Evolutionary conservation across 2,888 invertebrate species (phyloP).

Genomic region (Acleris literana): DNA sequence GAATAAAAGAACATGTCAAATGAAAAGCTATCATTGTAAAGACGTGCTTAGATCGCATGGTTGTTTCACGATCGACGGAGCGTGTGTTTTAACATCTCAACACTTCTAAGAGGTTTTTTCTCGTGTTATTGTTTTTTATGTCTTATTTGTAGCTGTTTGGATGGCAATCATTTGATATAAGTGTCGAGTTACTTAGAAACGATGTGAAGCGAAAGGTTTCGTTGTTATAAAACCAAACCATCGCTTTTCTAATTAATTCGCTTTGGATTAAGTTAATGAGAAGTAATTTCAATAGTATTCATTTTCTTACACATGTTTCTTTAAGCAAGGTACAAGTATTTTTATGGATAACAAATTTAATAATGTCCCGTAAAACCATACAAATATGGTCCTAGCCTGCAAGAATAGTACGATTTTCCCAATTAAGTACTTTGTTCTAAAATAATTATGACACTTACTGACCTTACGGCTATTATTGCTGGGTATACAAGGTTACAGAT

Average conservation of each 20-base stretch:
- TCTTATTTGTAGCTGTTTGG: constrained; percentile 30
- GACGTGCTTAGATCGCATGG: constrained; percentile 18
- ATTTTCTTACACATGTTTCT: too few relatives aligned
- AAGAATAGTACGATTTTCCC: too few relatives aligned
- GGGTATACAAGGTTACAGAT: too few relatives aligned
- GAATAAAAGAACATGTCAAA: constrained; percentile 36
- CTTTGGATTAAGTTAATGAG: too few relatives aligned
- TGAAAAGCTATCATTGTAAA: neutral
- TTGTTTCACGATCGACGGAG: constrained; percentile 56
- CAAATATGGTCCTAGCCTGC: too few relatives aligned
- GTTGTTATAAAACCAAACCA: neutral
- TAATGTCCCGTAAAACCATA: too few relatives aligned
- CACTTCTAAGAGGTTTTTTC: constrained; percentile 60
- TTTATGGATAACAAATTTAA: too few relatives aligned
- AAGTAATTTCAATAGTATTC: too few relatives aligned
- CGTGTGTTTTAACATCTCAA: constrained; percentile 68
- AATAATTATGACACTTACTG: too few relatives aligned
- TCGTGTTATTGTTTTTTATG: constrained; percentile 22
- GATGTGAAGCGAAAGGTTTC: constrained; percentile 20
- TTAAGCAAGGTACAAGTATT: too few relatives aligned
- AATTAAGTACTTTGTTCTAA: too few relatives aligned
- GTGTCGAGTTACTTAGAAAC: constrained; percentile 26
- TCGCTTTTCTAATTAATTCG: neutral
- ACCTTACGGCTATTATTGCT: too few relatives aligned
- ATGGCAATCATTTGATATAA: constrained; percentile 32